Evolutionary conservation across 30 jellyfish, hydroid and myxozoan genomes (phyloP), one percentile per base, ranked within the genome.

Genomic region (Sanderia malayensis): DNA sequence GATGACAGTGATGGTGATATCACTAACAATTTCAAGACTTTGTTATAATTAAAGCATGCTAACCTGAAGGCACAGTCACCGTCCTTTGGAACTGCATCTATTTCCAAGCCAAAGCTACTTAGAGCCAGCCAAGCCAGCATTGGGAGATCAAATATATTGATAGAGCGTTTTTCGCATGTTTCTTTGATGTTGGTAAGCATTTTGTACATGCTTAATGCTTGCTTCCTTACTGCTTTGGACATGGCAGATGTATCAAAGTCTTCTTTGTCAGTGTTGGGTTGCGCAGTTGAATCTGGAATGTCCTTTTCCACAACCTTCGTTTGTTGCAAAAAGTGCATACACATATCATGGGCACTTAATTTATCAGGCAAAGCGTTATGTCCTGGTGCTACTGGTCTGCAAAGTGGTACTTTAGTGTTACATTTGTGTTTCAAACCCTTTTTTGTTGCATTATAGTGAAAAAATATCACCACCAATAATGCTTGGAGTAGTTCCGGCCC

Each of bases 51-150:
- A 37, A 37, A 6, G 52, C 52, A 4, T 37, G 13, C 52, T 4
- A 37, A 37, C 52, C 67, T 55, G 67, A 55, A 55, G 31, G 31
- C 27, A 55, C 67, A 55, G 19, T 55, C 67, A 55, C 67, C 67
- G 19, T 55, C 67, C 18, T 24, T 55, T 4, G 67, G 67, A 55
- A 55, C 13, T 4, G 52, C 10, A 13, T 37, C 52, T 13, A 37
- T 13, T 37, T 37, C 10, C 13, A 37, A 37, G 6, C 52, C 52
- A 37, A 37, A 37, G 13, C 52, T 37, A 6, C 6, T 37, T 37
- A 37, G 13, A 37, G 6, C 13, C 13, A 6, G 6, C 10, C 13
- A 6, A 37, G 52, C 52, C 6, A 37, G 13, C 52, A 37, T 37
- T 6, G 52, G 52, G 52, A 37, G 52, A 13, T 37, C 52, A 37